Base-by-base conservation (phyloP, 2,113 vertebrate genomes). In the Hyla sarda region DNA sequence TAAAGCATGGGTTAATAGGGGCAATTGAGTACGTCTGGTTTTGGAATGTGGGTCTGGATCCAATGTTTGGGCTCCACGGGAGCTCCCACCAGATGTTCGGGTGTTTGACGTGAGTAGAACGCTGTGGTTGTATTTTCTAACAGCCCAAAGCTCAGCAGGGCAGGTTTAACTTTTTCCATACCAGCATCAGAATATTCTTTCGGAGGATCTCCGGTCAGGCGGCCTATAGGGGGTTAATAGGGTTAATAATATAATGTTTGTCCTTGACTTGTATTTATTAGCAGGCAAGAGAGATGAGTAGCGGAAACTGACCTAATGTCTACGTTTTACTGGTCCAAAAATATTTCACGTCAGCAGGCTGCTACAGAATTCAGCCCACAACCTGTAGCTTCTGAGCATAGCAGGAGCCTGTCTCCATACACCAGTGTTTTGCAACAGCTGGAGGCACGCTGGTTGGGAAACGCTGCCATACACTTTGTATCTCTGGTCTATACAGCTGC, bases 21-120 rank as follows among this genome's bases (percentile, higher is more conserved):
- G 48, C 83, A 78, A 47, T 67, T 34, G 60, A 78, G 56, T 69
- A 45, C n/a, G 45, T 85, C 54, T 54, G 60, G 47, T 50, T 41
- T 62, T 60, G 76, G 76, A 86, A 86, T 79, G 84, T 45, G 41
- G 47, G n/a, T n/a, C 67, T 79, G 62, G 34, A 54, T 79, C 75
- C 84, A 86, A 72, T 79, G 50, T 86, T 79, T 80, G 56, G 75
- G 76, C 75, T 86, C 76, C 76, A 67, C 60, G 25, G 58, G 74
- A 86, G 84, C 62, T 72, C 48, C 84, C 12, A 41, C 75, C 84
- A 86, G 84, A 86, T 86, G 84, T 80, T 86, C 78, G 67, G 62
- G 47, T 45, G 79, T 71, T 74, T 74, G 17, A 45, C 56, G 37
- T 72, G n/a, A 28, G n/a, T 19, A 58, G 30, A 80, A 54, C 37